These are phyloP conservation scores for Paguma larvata DNA, from an alignment of 2,797 vertebrate species.

Conservation along the genomic window DNA sequence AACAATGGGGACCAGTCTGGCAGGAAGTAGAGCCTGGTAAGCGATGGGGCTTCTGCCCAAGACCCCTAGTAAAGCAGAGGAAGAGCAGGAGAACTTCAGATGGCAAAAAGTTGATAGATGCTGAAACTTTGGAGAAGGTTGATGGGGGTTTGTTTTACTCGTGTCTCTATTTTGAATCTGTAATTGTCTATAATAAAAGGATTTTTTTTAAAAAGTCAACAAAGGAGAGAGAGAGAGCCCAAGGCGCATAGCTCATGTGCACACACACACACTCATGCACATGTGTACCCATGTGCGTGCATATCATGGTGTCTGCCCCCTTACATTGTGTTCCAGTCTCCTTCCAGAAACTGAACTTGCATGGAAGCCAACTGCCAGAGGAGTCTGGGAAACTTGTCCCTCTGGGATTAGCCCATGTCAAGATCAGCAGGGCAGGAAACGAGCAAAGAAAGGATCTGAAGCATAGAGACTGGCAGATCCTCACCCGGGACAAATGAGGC, in stretches of 20 bases:
- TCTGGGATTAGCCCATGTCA: not conserved
- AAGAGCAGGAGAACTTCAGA: not conserved
- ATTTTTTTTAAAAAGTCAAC: not conserved
- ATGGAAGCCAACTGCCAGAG: not conserved
- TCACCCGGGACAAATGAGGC: not conserved
- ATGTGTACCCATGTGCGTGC: accelerated
- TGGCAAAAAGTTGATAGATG: not conserved
- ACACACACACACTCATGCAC: not conserved
- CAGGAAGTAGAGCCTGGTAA: not conserved
- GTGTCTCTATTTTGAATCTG: not conserved
- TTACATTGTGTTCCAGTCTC: accelerated
- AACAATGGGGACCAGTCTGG: not conserved
- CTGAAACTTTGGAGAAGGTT: not conserved
- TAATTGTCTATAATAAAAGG: not conserved
- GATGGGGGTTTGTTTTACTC: not conserved
- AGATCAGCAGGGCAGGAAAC: not conserved
- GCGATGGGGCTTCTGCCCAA: not conserved
- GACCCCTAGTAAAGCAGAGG: not conserved
- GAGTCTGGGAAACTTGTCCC: not conserved
- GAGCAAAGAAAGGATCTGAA: not conserved
- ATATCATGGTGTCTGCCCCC: accelerated
- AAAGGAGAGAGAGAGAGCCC: not conserved
- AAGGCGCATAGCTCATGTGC: no score
- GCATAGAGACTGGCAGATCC: not conserved
- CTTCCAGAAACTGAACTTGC: not conserved